Percentiles rank a stretch among this genome's conserved stretches.
These are phyloP conservation scores for Sturnira hondurensis DNA, from an alignment of 2,113 vertebrate genomes.

Conservation along the genomic window DNA sequence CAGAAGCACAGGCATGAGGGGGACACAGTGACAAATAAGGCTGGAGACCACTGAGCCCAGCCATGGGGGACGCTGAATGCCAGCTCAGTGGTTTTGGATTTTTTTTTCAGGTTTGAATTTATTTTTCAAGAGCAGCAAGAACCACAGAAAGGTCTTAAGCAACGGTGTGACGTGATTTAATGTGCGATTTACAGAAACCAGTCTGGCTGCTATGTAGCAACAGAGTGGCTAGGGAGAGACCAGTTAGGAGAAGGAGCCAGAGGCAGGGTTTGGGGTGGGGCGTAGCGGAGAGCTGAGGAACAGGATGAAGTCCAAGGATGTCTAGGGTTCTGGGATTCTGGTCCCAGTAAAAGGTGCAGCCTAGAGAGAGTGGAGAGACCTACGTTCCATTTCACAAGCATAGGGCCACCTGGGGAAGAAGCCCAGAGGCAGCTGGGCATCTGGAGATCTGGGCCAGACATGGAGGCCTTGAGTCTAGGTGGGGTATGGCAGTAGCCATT, in stretches of 20 bases:
- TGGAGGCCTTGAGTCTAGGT: neutral
- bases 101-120: neutral
- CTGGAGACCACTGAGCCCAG: neutral
- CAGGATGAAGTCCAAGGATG: neutral
- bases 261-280: neutral
- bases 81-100: neutral
- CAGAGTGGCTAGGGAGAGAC: neutral
- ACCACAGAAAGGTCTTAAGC: neutral
- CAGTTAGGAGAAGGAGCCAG: neutral
- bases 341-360: neutral
- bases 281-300: fast-evolving
- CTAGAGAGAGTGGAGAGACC: neutral
- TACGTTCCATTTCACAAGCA: neutral
- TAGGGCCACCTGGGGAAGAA: neutral
- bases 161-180: neutral
- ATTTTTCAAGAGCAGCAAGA: neutral
- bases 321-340: neutral
- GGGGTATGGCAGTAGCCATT: neutral
- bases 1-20: neutral
- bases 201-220: neutral
- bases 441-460: neutral
- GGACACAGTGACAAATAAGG: neutral
- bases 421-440: neutral
- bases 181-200: neutral
- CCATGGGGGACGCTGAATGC: neutral